A percentile compares a stretch with the other conserved stretches of the same genome.
Evolutionary conservation across 2,888 invertebrate genomes (phyloP).

Genomic region (Spisula solida): DNA sequence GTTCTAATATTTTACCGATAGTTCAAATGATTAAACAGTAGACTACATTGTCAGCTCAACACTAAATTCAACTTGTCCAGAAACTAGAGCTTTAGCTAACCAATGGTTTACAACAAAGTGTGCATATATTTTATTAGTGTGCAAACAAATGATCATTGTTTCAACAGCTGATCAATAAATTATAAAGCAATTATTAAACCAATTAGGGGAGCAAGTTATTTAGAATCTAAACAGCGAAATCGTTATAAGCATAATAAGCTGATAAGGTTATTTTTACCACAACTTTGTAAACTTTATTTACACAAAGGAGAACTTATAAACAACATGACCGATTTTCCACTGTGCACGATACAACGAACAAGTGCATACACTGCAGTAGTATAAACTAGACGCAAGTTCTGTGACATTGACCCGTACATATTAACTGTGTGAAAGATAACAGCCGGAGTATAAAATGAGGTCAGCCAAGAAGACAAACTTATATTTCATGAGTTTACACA

Average conservation of each 20-base stretch:
- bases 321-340: not conserved
- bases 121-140: no score
- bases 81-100: not conserved
- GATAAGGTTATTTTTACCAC: no score
- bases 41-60: no score
- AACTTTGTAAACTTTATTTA: not conserved
- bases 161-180: not conserved
- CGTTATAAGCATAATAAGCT: no score
- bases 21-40: no score
- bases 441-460: not conserved
- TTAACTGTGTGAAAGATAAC: not conserved
- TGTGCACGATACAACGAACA: not conserved
- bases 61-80: not conserved
- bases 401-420: conserved; percentile 7
- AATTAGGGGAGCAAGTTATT: no score
- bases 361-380: not conserved
- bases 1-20: no score
- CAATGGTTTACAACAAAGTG: no score
- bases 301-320: not conserved
- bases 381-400: not conserved
- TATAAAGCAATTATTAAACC: no score
- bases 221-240: no score
- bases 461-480: no score
- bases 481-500: no score
- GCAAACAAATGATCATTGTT: not conserved